Conservation (phyloP, 2,113 vertebrate genomes). For the Zingel zingel region DNA sequence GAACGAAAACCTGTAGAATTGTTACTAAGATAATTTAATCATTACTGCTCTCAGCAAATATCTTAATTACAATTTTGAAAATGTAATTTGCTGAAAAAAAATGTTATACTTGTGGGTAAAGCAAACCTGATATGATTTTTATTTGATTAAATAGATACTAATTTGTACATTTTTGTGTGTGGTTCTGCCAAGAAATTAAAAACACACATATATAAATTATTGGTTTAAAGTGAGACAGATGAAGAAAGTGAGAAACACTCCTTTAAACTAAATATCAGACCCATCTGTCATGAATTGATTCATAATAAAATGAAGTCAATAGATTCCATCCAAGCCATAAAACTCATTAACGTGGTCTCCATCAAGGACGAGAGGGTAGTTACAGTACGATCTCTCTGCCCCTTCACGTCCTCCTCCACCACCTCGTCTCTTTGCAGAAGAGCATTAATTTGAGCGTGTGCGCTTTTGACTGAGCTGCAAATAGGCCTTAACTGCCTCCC, state of each 20-base stretch:
- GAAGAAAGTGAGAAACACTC: neutral
- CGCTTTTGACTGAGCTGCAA: slow-evolving; percentile 70
- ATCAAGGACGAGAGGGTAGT: slow-evolving; percentile 43
- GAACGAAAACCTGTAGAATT: neutral
- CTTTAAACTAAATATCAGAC: slow-evolving; percentile 22
- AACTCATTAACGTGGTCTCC: neutral
- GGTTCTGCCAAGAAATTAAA: neutral
- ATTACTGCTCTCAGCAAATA: no score
- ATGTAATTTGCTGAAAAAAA: no score
- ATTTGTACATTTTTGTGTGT: neutral
- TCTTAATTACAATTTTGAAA: neutral
- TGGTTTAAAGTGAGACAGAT: neutral
- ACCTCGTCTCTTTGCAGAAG: slow-evolving; percentile 7
- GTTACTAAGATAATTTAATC: no score
- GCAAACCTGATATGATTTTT: neutral
- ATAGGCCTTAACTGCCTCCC: slow-evolving; percentile 73
- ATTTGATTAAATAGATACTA: neutral
- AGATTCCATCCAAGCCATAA: slow-evolving; percentile 25
- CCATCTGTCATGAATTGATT: slow-evolving; percentile 18
- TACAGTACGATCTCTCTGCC: slow-evolving; percentile 17
- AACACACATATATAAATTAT: neutral
- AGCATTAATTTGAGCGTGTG: slow-evolving; percentile 63
- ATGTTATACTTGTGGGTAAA: neutral
- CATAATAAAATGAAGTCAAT: slow-evolving; percentile 32
- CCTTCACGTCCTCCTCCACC: slow-evolving; percentile 15